These are phyloP conservation scores for Encarsia formosa DNA, from an alignment of 2,888 invertebrate genomes.

Conservation along the genomic window DNA sequence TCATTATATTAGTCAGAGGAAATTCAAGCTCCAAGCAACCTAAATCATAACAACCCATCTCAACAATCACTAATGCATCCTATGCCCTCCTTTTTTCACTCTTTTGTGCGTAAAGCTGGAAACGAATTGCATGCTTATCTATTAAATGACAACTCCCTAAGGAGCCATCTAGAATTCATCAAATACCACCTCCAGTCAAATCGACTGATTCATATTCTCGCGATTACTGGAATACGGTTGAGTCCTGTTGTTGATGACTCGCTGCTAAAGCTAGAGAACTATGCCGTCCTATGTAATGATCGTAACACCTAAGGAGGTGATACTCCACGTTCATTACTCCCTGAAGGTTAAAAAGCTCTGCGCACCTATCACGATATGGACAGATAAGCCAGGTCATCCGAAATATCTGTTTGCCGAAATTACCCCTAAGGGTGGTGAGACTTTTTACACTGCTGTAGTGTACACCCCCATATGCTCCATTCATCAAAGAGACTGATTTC, in stretches of 20 bases:
- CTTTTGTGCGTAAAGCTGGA: no score
- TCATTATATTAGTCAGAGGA: no score
- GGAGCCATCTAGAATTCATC: no score
- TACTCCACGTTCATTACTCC: not conserved
- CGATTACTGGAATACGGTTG: not conserved
- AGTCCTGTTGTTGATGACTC: not conserved
- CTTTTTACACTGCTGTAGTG: not conserved
- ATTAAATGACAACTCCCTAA: no score
- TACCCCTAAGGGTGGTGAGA: not conserved
- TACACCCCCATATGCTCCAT: not conserved
- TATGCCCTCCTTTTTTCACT: no score
- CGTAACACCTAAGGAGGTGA: not conserved
- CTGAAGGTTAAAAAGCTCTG: not conserved
- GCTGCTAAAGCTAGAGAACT: not conserved
- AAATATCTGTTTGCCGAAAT: not conserved
- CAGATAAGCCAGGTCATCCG: not conserved
- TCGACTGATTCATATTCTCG: not conserved
- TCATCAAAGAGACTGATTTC: not conserved
- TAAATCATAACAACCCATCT: no score
- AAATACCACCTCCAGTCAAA: no score
- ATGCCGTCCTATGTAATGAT: not conserved
- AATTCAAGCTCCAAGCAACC: no score
- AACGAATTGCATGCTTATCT: no score
- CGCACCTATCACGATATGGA: not conserved
- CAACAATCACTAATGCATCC: no score